Conservation (phyloP, 2,113 vertebrate genomes). For the Gallinago jamesoni region DNA sequence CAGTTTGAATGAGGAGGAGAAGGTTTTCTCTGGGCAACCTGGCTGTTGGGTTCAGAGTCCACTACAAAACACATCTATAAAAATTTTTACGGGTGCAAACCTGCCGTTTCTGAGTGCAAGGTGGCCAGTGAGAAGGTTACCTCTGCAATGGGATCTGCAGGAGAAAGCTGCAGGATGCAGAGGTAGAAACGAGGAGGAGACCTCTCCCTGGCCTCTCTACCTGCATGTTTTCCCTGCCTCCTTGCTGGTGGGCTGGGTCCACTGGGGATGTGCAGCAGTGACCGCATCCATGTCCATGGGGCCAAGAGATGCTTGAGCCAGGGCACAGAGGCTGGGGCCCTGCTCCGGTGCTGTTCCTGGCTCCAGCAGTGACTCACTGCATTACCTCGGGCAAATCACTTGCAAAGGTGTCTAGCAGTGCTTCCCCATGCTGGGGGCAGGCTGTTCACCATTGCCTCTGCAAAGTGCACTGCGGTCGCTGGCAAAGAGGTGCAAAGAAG, state of each 20-base stretch:
- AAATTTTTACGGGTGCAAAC: background rate
- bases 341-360: background rate
- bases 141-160: rapidly evolving
- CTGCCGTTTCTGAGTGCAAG: rapidly evolving
- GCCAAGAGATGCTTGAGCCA: rapidly evolving
- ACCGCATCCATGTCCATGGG: rapidly evolving
- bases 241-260: no score
- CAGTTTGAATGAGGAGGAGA: background rate
- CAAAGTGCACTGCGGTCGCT: rapidly evolving
- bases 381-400: background rate
- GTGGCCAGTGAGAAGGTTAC: rapidly evolving
- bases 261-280: background rate
- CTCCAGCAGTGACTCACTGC: background rate
- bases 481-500: background rate
- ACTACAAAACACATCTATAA: rapidly evolving
- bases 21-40: background rate
- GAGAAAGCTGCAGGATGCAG: background rate
- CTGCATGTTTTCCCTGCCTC: background rate
- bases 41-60: background rate
- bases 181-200: background rate
- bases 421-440: background rate
- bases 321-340: background rate
- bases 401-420: background rate
- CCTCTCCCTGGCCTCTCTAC: background rate
- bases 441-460: background rate